Conservation (phyloP, 2,888 invertebrate genomes). For the Dione vanillae region DNA sequence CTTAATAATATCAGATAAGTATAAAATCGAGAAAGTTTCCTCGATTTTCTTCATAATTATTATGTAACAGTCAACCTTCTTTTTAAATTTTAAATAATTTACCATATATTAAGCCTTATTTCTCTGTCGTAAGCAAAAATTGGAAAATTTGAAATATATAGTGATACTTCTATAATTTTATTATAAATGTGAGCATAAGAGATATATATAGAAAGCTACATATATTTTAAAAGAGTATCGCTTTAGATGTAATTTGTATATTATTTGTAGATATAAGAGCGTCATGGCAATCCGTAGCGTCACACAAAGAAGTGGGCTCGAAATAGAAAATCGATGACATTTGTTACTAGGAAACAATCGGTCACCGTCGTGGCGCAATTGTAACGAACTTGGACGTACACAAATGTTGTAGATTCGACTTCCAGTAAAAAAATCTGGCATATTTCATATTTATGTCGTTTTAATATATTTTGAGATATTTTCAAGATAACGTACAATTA, state of each 20-base stretch:
- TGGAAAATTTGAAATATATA: neutral
- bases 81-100: too few species aligned
- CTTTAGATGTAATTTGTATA: constrained; percentile 4
- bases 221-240: neutral
- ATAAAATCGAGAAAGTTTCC: too few species aligned
- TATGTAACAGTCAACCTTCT: too few species aligned
- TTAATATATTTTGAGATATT: too few species aligned
- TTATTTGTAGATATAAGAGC: constrained; percentile 21
- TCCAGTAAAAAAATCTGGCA: too few species aligned
- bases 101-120: too few species aligned
- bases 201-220: too few species aligned
- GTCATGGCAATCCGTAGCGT: constrained; percentile 27
- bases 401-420: neutral
- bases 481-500: too few species aligned
- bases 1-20: too few species aligned
- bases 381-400: too few species aligned
- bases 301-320: constrained; percentile 30
- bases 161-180: neutral
- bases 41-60: too few species aligned
- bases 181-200: neutral
- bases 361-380: neutral
- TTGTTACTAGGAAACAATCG: constrained; percentile 28
- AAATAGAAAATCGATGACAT: constrained; percentile 45
- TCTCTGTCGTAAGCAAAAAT: too few species aligned
- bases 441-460: neutral